Evolutionary conservation across 30 jellyfish, hydroid and myxozoan genomes (phyloP).

Genomic region (Nemopilema nomurai): DNA sequence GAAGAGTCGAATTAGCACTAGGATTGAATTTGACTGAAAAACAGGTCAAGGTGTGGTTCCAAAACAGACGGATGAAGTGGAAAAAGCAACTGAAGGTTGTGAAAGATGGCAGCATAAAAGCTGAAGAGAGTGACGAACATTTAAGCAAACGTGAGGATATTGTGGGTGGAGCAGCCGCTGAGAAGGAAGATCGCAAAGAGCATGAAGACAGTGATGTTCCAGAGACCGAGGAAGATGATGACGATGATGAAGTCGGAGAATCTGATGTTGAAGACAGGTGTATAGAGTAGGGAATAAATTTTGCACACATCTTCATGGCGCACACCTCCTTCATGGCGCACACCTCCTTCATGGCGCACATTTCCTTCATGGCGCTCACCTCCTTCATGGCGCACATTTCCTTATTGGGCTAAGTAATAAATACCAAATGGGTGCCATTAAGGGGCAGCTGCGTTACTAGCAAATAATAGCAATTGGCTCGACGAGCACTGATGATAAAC

Average conservation of each 20-base stretch:
- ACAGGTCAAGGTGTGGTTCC: constrained; percentile 92
- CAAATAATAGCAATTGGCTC: too few species aligned
- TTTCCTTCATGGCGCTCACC: too few species aligned
- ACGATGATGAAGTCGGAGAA: constrained; percentile 23
- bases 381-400: too few species aligned
- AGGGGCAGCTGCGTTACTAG: too few species aligned
- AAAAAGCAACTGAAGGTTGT: constrained; percentile 64
- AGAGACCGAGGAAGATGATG: constrained; percentile 9
- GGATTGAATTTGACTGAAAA: constrained; percentile 80
- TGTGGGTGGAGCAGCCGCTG: constrained; percentile 5
- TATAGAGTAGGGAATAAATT: background rate
- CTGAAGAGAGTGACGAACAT: constrained; percentile 9
- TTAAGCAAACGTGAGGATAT: background rate
- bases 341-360: too few species aligned
- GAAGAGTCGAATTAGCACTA: constrained; percentile 82
- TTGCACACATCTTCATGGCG: too few species aligned
- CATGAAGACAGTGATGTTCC: constrained; percentile 41
- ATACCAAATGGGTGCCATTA: too few species aligned
- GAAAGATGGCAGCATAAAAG: constrained; percentile 32
- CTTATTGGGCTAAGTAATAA: too few species aligned
- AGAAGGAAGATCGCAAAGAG: constrained; percentile 9
- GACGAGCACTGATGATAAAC: too few species aligned
- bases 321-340: too few species aligned
- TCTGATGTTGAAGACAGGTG: constrained; percentile 3
- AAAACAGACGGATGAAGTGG: constrained; percentile 85